Base-by-base conservation (phyloP, 2,113 vertebrate genomes). In the Trogon melanurus region DNA sequence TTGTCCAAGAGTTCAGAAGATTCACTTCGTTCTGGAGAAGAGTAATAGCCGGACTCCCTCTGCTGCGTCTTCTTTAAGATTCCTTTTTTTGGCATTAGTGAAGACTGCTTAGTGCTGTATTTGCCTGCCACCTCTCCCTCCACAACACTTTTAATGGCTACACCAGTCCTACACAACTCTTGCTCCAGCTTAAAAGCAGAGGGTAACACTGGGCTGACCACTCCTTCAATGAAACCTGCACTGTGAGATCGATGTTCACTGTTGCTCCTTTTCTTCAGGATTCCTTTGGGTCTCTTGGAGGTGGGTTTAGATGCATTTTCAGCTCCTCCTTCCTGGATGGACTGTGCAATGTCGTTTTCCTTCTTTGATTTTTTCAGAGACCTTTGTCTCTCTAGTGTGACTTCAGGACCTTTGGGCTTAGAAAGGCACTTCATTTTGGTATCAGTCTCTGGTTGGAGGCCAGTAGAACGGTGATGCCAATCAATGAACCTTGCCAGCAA, bases 41-140 rank as follows among this genome's bases (percentile, higher is more conserved):
- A 99, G 96, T 99, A 99, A 96, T 99, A 99, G 67, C 99, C 99
- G 0, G 99, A 99, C 90, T 99, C 99, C 80, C 98, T 98, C 95
- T 98, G 98, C 96, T 98, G 99, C 66, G 98, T 99, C 97, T 99
- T 99, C 97, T 99, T 99, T 89, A 99, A 96, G 95, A 99, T 99
- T 97, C 99, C 99, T 96, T 99, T 99, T 97, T 99, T 99, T 89
- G 99, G 99, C 96, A 99, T 98, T 15, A 98, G 97, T 36, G 98
- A 98, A 30, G 97, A 96, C 80, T 98, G 97, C 62, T 98, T 98
- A 95, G 97, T 97, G 97, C 98, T 80, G 70, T 99, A 98, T 98
- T 99, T 93, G 84, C 92, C 92, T 0, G 62, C 94, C 83, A 85
- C 61, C 11, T 98, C 98, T 23, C 92, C 95, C 58, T 98, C 98